phyloP scores from a whole-genome alignment of 2,113 vertebrate genomes.

The Chroicocephalus ridibundus region DNA sequence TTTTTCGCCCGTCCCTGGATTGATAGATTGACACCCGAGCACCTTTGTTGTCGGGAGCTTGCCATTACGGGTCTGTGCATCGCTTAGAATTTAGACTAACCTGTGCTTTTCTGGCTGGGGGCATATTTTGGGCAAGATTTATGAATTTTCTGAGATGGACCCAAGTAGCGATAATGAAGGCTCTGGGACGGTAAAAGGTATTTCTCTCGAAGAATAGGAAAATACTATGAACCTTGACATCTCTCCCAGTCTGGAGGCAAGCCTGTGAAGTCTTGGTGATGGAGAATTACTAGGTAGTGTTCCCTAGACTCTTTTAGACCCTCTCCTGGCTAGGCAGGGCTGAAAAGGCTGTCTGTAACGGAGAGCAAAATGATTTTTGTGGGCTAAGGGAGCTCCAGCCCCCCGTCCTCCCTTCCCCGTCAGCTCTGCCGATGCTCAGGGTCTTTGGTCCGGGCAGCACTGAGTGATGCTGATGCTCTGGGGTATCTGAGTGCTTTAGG shows the following conservation, averaged over 20 bases:
- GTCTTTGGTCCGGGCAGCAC: fast-evolving
- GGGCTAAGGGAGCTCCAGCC: background rate
- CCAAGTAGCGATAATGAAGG: background rate
- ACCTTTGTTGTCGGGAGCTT: constrained; percentile 28
- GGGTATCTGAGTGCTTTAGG: background rate
- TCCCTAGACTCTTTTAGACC: background rate
- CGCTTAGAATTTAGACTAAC: constrained; percentile 27
- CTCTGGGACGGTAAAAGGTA: background rate
- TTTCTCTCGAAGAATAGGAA: background rate
- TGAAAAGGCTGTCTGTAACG: background rate
- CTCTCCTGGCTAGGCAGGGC: background rate
- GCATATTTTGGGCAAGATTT: constrained; percentile 10
- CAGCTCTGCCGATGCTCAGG: background rate
- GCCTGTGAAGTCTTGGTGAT: background rate
- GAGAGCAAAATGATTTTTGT: background rate
- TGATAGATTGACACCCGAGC: constrained; percentile 29
- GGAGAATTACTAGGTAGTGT: background rate
- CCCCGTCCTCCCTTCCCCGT: background rate
- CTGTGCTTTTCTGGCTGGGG: background rate
- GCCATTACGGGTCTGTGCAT: constrained; percentile 9
- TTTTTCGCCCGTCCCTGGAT: background rate
- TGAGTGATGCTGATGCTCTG: background rate
- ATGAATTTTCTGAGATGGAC: background rate
- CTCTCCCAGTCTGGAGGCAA: background rate
- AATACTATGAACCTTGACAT: background rate